These are phyloP conservation scores for Rhagologus leucostigma DNA, from an alignment of 2,113 vertebrate genomes.

Conservation along the genomic window DNA sequence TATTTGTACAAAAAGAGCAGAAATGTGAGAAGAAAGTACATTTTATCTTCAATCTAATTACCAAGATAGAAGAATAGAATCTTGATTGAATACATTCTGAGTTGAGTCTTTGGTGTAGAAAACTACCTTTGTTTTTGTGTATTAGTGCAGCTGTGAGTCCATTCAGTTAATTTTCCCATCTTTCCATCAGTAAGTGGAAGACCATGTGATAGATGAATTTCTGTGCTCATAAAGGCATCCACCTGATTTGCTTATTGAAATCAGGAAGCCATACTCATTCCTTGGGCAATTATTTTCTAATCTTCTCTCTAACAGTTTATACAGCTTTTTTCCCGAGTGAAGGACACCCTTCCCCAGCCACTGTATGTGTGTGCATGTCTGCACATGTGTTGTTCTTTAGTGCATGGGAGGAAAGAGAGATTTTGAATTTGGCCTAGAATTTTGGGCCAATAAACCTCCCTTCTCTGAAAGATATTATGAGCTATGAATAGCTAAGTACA, in stretches of 20 bases:
- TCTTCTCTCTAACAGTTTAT: neutral
- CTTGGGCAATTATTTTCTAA: neutral
- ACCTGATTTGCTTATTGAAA: neutral
- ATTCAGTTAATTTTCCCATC: neutral
- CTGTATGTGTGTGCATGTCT: fast-evolving
- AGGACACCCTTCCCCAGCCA: neutral
- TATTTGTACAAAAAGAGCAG: neutral
- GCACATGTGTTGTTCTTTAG: neutral
- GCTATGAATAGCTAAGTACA: neutral
- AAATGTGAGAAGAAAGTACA: neutral
- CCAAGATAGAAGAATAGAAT: conserved; percentile 3
- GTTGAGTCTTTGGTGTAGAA: neutral
- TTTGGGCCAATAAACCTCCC: neutral
- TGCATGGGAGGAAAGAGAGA: neutral
- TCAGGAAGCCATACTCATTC: neutral
- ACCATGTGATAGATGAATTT: neutral
- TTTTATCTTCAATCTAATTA: conserved; percentile 13
- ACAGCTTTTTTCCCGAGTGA: neutral
- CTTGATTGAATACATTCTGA: conserved; percentile 24
- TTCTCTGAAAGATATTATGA: neutral
- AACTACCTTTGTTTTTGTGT: neutral
- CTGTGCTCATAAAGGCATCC: neutral
- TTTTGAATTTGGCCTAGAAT: neutral
- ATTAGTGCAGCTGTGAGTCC: conserved; percentile 23
- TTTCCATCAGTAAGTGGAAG: neutral